Conservation (phyloP, 2,888 invertebrate genomes). For the Nemurella pictetii region DNA sequence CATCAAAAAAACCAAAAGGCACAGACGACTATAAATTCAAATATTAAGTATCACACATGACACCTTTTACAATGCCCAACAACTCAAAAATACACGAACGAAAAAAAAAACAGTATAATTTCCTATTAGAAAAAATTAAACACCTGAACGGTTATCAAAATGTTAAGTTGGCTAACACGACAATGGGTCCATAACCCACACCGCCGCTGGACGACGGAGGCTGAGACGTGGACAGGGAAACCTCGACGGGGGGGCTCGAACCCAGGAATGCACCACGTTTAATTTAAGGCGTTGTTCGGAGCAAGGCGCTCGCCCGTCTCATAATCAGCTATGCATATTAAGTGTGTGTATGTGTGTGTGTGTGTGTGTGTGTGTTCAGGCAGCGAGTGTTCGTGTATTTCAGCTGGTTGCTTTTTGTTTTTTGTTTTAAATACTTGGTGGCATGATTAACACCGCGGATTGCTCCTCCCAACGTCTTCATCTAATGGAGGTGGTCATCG, state of each 20-base stretch:
- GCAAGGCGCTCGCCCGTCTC: conserved; percentile 13
- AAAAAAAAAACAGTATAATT: background rate
- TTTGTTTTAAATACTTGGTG: no score
- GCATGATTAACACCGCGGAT: background rate
- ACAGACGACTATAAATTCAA: background rate
- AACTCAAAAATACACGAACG: background rate
- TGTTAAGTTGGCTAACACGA: conserved; percentile 21
- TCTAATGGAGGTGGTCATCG: background rate
- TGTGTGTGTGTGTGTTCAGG: background rate
- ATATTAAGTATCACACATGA: background rate
- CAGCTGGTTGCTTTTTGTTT: no score
- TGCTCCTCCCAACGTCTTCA: background rate
- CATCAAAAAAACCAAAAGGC: background rate
- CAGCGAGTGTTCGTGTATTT: conserved; percentile 32
- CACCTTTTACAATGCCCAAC: background rate
- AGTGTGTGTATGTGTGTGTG: conserved; percentile 20
- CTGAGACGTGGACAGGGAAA: conserved; percentile 32
- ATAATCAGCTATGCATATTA: conserved; percentile 42
- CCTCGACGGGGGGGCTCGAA: conserved; percentile 32
- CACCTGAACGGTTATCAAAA: conserved; percentile 18
- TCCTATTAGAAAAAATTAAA: conserved; percentile 1
- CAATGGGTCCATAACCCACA: conserved; percentile 13
- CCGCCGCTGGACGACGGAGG: background rate
- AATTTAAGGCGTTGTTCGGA: conserved; percentile 40
- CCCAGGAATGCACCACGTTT: conserved; percentile 39